Base-by-base conservation (phyloP, 64 coral and sea anemone species). In the Montipora efflorescens region DNA sequence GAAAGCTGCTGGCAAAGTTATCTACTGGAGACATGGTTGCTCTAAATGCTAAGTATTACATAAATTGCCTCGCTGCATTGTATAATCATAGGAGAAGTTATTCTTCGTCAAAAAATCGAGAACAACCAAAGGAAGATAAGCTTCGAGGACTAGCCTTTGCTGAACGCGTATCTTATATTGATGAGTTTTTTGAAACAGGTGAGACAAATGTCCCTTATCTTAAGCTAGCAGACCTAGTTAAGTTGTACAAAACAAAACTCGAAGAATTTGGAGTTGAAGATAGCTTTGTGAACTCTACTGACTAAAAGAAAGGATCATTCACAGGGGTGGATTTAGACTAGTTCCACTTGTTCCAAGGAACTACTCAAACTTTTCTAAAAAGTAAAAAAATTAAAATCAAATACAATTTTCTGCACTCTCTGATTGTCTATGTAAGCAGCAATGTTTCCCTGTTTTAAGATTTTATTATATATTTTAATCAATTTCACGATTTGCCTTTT, bases 391-490 rank as follows among this genome's bases (percentile, higher is more conserved):
- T 25, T 25, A 25, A 25, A 25, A 25, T 25, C 25, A 25, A 25
- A 25, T 25, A 25, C 25, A 25, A 25, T 25, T 25, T 25, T 25
- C 25, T 25, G 0, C 25, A 25, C 25, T 25, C 25, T 25, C 25
- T 25, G 25, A 25, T 25, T 25, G 25, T 25, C 25, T 25, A 25
- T 25, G 25, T 25, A 25, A 25, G 25, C 25, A 86, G 59, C 59
- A 70, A 86, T 86, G 82, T 86, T 86, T 86, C 59, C 82, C 50
- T 86, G 82, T 86, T 86, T 86, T 86, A 64, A 59, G 82, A 50
- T 86, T 86, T 86, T 86, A 86, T 86, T 86, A 86, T 64, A 86
- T 86, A 86, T 86, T 86, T 86, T 86, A 86, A 86, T 86, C 50
- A 59, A 86, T 86, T 86, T 86, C 66, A 69, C 66, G 66, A 69